Evolutionary conservation across 2,113 vertebrate genomes (phyloP).

Genomic region (Sapajus apella): DNA sequence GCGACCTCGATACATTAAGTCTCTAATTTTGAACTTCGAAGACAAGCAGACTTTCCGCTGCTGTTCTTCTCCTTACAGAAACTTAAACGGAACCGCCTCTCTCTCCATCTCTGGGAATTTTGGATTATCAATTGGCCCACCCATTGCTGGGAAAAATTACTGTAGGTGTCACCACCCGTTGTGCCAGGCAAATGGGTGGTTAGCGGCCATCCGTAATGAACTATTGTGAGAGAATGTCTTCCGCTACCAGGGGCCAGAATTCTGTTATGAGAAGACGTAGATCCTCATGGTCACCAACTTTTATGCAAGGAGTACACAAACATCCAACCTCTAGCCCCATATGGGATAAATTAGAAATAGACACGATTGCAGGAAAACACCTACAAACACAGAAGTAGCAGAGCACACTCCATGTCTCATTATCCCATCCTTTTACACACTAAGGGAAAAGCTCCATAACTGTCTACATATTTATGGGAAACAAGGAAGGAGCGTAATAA

Average conservation of each 20-base stretch:
- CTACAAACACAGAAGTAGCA: background rate
- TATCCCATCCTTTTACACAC: background rate
- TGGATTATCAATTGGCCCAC: background rate
- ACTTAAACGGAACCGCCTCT: background rate
- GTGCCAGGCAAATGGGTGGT: background rate
- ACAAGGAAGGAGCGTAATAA: background rate
- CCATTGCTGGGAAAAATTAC: background rate
- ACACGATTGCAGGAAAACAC: background rate
- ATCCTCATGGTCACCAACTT: background rate
- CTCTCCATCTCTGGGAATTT: background rate
- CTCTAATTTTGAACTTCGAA: background rate
- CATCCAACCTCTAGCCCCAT: background rate
- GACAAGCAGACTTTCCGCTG: background rate
- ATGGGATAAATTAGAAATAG: background rate
- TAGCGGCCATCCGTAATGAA: background rate
- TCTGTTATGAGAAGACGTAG: background rate
- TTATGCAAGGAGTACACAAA: background rate
- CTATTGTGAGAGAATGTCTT: background rate
- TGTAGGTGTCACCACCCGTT: background rate
- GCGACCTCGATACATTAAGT: background rate
- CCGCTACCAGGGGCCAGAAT: background rate
- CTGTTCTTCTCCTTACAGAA: background rate
- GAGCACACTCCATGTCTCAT: background rate
- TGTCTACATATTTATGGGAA: background rate
- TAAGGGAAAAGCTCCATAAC: background rate